Evolutionary conservation across 2,113 vertebrate genomes (phyloP), one percentile per base, ranked within the genome.

Genomic region (Heliornis fulica): DNA sequence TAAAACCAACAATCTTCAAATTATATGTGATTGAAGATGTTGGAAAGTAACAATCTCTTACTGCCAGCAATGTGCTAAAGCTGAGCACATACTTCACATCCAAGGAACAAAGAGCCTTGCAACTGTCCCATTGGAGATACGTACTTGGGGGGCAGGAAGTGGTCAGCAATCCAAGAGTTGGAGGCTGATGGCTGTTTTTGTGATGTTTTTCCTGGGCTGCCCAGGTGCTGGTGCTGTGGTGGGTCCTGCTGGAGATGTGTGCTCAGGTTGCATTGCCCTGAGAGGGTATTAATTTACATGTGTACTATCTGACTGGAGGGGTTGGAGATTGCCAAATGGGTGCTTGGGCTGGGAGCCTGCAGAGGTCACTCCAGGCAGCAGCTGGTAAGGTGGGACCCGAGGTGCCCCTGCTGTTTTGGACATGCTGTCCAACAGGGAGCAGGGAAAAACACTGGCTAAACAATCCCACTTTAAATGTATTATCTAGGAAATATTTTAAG

Each of bases 111-210:
- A 77, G 45, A 0, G 3, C 28, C 25, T 53, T 31, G 29, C 21
- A 20, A 19, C 10, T 43, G 54, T 32, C 3, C 1, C 36, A 10
- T 2, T 61, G 40, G 43, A 66, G 22, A 19, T 8, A 22, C 0
- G 0, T 61, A 31, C 43, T 0, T 0, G 6, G 21, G 5, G 20
- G 21, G 12, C 20, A 21, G 45, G 19, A 20, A 19, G 20, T 46
- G 46, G 46, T 41, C 43, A 31, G 51, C 8, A 25, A 68, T 38
- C 14, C 23, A 20, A 51, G 29, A 43, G 18, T 14, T 46, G 15
- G 34, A 46, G 29, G 20, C 22, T 17, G 10, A 6, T 36, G 65
- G 4, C 31, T 93, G 43, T 0, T 61, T 82, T 80, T 32, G 40
- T 88, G 32, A 22, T 2, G 10, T 20, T 13, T 59, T 61, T 72